phyloP scores from a whole-genome alignment of 2,888 invertebrate species.

The Cybosia mesomella region DNA sequence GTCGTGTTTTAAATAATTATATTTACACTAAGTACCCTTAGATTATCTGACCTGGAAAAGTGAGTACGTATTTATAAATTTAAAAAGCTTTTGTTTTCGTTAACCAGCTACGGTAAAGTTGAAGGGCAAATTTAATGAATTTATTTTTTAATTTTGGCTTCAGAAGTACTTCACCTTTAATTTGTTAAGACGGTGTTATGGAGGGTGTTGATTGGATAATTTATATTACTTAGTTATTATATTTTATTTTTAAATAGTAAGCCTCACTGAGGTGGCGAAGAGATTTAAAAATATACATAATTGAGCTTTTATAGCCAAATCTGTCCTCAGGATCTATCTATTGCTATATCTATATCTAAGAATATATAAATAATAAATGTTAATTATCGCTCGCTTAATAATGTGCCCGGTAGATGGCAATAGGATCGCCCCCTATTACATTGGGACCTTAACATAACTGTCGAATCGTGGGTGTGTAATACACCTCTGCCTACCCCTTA shows the following conservation, averaged over 20 bases:
- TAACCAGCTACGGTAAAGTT: neutral
- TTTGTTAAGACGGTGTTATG: neutral
- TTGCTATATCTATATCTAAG: too few species aligned
- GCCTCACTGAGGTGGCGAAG: neutral
- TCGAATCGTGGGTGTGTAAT: too few species aligned
- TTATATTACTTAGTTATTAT: neutral
- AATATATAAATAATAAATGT: too few species aligned
- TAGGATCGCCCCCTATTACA: too few species aligned
- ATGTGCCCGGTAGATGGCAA: too few species aligned
- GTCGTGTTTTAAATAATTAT: conserved; percentile 5
- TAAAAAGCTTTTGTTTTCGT: neutral
- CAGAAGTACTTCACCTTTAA: neutral
- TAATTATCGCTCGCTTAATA: too few species aligned
- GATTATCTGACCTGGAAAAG: conserved; percentile 5
- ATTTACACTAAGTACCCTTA: conserved; percentile 7
- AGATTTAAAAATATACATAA: neutral
- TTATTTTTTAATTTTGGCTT: neutral
- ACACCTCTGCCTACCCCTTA: too few species aligned
- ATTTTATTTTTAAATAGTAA: too few species aligned
- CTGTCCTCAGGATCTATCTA: neutral
- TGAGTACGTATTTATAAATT: neutral
- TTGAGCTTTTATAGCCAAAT: neutral
- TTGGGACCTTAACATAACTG: too few species aligned
- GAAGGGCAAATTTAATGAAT: too few species aligned
- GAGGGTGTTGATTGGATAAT: neutral